A percentile compares a stretch with the other conserved stretches of the same genome.
Evolutionary conservation across 2,797 vertebrate species (phyloP).

Genomic region (Chloroceryle inda): DNA sequence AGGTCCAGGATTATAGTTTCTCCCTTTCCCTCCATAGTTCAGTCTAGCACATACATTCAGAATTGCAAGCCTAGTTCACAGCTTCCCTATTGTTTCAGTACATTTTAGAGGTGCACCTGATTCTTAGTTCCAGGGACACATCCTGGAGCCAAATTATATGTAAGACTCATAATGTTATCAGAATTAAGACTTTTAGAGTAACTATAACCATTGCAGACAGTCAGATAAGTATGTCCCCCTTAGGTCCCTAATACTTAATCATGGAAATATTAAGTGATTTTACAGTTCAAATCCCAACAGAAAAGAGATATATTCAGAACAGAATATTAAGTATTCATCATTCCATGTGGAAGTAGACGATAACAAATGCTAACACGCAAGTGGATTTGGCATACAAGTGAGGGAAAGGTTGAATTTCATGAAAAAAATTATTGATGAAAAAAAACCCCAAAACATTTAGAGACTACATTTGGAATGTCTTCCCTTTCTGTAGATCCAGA

Average conservation of each 20-base stretch:
- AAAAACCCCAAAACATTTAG: neutral
- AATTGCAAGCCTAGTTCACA: neutral
- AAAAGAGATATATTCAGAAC: slow-evolving; percentile 5
- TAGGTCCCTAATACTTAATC: slow-evolving; percentile 26
- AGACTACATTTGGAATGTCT: neutral
- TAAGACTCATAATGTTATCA: neutral
- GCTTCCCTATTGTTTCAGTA: neutral
- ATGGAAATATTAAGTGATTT: slow-evolving; percentile 61
- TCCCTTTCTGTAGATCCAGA: neutral
- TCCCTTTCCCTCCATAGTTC: neutral
- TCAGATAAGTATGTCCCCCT: neutral
- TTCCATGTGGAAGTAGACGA: slow-evolving; percentile 31
- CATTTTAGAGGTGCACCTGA: neutral
- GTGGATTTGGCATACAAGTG: neutral
- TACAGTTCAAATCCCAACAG: slow-evolving; percentile 34
- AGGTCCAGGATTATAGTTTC: neutral
- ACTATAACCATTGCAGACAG: slow-evolving; percentile 9
- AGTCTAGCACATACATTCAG: neutral
- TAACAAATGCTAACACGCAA: slow-evolving; percentile 33
- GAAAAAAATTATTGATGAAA: neutral
- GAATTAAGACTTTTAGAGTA: neutral
- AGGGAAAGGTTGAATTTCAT: slow-evolving; percentile 21
- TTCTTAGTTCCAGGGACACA: neutral
- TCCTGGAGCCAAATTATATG: neutral
- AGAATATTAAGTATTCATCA: slow-evolving; percentile 17